A percentile compares a stretch with the other conserved stretches of the same genome.
These are phyloP conservation scores for Madoqua kirkii DNA, from an alignment of 2,113 vertebrate species.

Conservation along the genomic window DNA sequence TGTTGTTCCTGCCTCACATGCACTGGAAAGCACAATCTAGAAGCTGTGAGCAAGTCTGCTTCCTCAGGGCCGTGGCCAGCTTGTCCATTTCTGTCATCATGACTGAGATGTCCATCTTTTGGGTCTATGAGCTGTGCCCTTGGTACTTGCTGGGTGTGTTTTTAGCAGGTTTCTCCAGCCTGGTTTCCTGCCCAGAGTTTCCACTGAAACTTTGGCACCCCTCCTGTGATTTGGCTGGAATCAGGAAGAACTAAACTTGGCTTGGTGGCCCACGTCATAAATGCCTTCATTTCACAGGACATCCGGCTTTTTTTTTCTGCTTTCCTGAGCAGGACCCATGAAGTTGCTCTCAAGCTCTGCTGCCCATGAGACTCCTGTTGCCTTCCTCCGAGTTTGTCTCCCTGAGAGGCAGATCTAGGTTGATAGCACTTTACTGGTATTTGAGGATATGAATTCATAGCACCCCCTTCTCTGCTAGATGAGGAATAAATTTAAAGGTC, in stretches of 20 bases:
- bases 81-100: background rate
- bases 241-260: constrained; percentile 45
- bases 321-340: constrained; percentile 51
- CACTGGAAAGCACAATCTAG: rapidly evolving
- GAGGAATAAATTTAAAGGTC: background rate
- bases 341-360: background rate
- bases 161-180: background rate
- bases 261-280: constrained; percentile 16
- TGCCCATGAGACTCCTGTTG: background rate
- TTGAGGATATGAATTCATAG: background rate
- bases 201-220: background rate
- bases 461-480: background rate
- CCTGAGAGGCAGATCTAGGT: background rate
- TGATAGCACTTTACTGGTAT: background rate
- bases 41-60: background rate
- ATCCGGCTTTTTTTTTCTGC: constrained; percentile 60
- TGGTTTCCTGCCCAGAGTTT: constrained; percentile 18
- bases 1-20: background rate
- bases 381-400: background rate
- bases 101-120: background rate
- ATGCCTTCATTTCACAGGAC: constrained; percentile 56
- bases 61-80: background rate
- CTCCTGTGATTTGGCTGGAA: background rate
- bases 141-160: background rate
- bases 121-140: background rate